phyloP scores from a whole-genome alignment of 2,797 vertebrate species.

The Syngnathus acus region DNA sequence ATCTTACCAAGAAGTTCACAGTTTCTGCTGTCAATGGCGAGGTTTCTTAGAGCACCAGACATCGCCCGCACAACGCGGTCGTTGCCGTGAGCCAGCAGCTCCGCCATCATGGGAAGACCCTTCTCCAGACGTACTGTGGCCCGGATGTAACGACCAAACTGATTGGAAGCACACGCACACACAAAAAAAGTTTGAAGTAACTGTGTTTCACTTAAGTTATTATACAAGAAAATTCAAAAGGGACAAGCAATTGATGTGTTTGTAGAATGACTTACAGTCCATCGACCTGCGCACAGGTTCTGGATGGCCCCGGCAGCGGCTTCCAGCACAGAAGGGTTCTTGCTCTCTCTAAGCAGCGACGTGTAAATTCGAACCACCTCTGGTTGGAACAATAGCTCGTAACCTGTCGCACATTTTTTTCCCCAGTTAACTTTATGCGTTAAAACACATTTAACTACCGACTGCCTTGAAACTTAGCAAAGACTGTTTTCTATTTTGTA shows the following conservation, averaged over 20 bases:
- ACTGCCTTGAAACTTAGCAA: neutral
- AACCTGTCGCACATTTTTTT: constrained; percentile 67
- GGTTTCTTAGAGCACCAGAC: constrained; percentile 88
- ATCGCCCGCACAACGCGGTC: constrained; percentile 93
- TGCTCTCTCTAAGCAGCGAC: constrained; percentile 86
- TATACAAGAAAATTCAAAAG: neutral
- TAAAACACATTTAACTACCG: neutral
- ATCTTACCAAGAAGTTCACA: constrained; percentile 86
- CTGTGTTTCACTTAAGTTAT: neutral
- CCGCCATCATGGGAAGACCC: constrained; percentile 87
- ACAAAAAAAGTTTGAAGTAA: neutral
- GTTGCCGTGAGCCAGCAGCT: constrained; percentile 81
- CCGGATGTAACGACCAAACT: constrained; percentile 90
- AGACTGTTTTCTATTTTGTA: neutral
- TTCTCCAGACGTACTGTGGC: constrained; percentile 88
- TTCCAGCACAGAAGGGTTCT: constrained; percentile 87
- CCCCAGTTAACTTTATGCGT: neutral
- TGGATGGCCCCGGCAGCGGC: constrained; percentile 92
- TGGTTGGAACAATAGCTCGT: constrained; percentile 92
- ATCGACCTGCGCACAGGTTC: constrained; percentile 91
- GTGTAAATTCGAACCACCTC: constrained; percentile 94
- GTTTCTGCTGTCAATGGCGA: constrained; percentile 89
- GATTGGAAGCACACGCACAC: constrained; percentile 3
- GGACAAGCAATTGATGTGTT: neutral
- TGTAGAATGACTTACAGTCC: constrained; percentile 76